Percentiles rank a stretch among this genome's conserved stretches.
phyloP scores from a whole-genome alignment of 2,797 vertebrate genomes.

The Fistularia tabacaria region DNA sequence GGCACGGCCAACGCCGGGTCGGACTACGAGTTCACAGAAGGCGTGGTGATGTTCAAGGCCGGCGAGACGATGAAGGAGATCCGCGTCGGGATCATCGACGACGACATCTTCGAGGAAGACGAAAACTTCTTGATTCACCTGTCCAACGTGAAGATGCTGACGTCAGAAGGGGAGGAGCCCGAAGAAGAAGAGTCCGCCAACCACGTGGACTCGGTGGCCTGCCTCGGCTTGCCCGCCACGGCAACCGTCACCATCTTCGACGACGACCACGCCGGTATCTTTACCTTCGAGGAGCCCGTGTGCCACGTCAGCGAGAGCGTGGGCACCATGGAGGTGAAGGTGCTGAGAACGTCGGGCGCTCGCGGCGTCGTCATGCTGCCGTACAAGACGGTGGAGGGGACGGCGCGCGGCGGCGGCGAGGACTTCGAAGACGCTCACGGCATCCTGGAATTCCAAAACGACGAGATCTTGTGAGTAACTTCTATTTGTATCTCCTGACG shows the following conservation, averaged over 20 bases:
- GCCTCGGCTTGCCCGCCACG: constrained; percentile 82
- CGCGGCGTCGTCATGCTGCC: constrained; percentile 93
- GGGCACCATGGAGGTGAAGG: constrained; percentile 96
- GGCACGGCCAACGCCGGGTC: constrained; percentile 96
- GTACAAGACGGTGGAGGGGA: constrained; percentile 94
- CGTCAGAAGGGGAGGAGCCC: constrained; percentile 75
- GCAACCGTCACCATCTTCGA: constrained; percentile 98
- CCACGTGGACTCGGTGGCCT: constrained; percentile 81
- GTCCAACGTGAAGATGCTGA: constrained; percentile 82
- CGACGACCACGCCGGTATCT: constrained; percentile 97
- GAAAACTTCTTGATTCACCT: constrained; percentile 98
- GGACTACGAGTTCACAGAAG: constrained; percentile 98
- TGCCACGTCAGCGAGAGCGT: constrained; percentile 94
- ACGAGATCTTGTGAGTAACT: constrained; percentile 97
- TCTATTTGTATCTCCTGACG: background rate
- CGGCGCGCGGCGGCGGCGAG: constrained; percentile 90
- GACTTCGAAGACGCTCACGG: constrained; percentile 95
- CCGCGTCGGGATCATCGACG: constrained; percentile 93
- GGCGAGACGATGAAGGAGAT: constrained; percentile 95
- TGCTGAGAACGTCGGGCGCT: constrained; percentile 93
- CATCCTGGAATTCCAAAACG: constrained; percentile 95
- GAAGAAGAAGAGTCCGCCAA: constrained; percentile 79
- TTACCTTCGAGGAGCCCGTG: constrained; percentile 94
- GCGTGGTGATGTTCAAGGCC: constrained; percentile 90
- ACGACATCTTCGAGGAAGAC: constrained; percentile 98